phyloP scores from a whole-genome alignment of 2,113 vertebrate species.

The Cariama cristata region DNA sequence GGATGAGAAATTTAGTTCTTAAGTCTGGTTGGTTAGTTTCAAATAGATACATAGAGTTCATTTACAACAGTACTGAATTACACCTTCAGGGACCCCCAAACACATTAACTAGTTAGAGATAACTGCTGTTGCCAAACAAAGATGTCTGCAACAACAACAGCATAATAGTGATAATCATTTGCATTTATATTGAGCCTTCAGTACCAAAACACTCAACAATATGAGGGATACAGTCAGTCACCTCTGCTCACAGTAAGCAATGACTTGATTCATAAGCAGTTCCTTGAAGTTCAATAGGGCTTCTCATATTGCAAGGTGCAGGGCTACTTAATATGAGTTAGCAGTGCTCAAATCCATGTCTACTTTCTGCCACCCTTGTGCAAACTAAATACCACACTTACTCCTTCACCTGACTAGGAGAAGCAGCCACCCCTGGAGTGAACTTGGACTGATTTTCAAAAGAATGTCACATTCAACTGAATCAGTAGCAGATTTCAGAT shows the following conservation, averaged over 20 bases:
- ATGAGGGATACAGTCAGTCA: neutral
- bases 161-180: neutral
- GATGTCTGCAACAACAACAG: neutral
- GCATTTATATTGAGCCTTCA: neutral
- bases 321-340: neutral
- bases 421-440: neutral
- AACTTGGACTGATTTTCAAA: neutral
- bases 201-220: neutral
- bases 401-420: neutral
- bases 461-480: neutral
- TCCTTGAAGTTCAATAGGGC: neutral
- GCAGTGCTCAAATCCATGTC: neutral
- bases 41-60: slow-evolving; percentile 3
- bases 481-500: neutral
- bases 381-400: neutral
- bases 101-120: slow-evolving; percentile 6
- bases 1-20: slow-evolving; percentile 47
- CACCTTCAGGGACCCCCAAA: neutral
- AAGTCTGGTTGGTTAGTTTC: slow-evolving; percentile 46
- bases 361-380: neutral
- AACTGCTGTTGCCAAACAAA: slow-evolving; percentile 38
- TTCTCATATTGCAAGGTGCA: neutral
- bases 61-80: neutral
- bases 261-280: neutral
- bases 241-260: neutral